Base-by-base conservation (phyloP, 1,140 invertebrate genomes). In the Drosophila elegans region DNA sequence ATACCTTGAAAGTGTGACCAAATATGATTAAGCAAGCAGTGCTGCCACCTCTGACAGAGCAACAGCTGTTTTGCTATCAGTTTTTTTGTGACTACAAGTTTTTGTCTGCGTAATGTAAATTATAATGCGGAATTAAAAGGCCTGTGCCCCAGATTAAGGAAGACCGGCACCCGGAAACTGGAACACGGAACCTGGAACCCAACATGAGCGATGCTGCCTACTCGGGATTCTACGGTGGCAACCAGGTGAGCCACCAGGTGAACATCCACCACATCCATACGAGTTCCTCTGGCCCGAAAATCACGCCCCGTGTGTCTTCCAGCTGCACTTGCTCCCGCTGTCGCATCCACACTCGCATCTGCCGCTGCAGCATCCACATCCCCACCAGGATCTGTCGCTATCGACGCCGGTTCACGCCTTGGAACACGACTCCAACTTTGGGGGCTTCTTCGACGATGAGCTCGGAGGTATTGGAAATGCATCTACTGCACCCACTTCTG, bases 161-260 rank as follows among this genome's bases (percentile, higher is more conserved):
- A 42, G 12, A 39, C 60, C 49, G 42, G 67, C 38, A 54, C 4
- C 48, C 29, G 62, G 67, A 38, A 39, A 16, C 45, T 27, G 62
- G 38, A 38, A 41, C 25, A 32, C 12, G 62, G 27, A 62, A 13
- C 34, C 32, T 25, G 44, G 45, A 63, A 44, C 36, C 13, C 60
- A 64, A 13, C n/a, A 86, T 86, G 82, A 86, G 69, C 62, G 83
- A 86, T 75, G 79, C 83, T 46, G 78, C 74, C 29, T 88, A 72
- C 34, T 42, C 78, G 11, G 85, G 74, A 54, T 88, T 72, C 36
- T 84, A 66, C 34, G 59, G 67, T 57, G 45, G 53, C 25, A 69
- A 82, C 54, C 83, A 82, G 79, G 79, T 82, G 78, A 82, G 63
- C 55, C 41, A 53, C 44, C 44, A 57, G 45, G 59, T 54, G 36